Evolutionary conservation across 2,888 invertebrate genomes (phyloP).

Genomic region (Acleris literana): DNA sequence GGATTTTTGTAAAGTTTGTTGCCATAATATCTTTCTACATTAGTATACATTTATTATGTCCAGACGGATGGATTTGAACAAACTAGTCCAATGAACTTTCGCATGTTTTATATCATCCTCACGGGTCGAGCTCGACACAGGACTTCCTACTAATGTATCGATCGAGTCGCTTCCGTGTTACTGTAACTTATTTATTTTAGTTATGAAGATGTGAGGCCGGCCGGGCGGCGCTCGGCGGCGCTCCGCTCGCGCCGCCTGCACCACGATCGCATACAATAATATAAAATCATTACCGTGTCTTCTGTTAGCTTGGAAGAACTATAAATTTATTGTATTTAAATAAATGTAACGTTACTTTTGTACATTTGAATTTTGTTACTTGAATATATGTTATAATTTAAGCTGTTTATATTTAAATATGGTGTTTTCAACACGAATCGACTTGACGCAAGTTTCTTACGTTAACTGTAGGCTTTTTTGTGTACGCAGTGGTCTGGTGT

Average conservation of each 20-base stretch:
- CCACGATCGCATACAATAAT: slow-evolving; percentile 28
- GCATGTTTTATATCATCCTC: slow-evolving; percentile 59
- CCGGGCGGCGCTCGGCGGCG: slow-evolving; percentile 37
- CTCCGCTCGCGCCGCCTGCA: slow-evolving; percentile 10
- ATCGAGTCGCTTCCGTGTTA: slow-evolving; percentile 59
- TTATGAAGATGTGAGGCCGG: slow-evolving; percentile 50
- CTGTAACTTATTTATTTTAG: slow-evolving; percentile 71
- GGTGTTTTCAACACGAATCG: slow-evolving; percentile 76
- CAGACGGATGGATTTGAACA: slow-evolving; percentile 80
- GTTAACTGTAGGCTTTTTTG: slow-evolving; percentile 72
- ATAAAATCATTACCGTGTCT: slow-evolving; percentile 61
- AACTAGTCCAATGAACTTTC: slow-evolving; percentile 78
- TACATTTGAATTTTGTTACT: slow-evolving; percentile 81
- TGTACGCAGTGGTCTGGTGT: slow-evolving; percentile 77
- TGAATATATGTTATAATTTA: slow-evolving; percentile 80
- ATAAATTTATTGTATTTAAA: slow-evolving; percentile 75
- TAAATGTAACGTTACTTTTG: slow-evolving; percentile 78
- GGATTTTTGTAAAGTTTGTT: slow-evolving; percentile 83
- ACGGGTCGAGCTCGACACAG: slow-evolving; percentile 54
- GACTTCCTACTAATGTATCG: slow-evolving; percentile 55
- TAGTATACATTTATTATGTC: slow-evolving; percentile 80
- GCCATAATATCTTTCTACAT: slow-evolving; percentile 83
- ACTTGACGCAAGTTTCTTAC: slow-evolving; percentile 73
- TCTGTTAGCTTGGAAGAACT: slow-evolving; percentile 76
- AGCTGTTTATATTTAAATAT: slow-evolving; percentile 79